phyloP scores from a whole-genome alignment of 2,888 invertebrate species.

The Orchesellides sinensis region DNA sequence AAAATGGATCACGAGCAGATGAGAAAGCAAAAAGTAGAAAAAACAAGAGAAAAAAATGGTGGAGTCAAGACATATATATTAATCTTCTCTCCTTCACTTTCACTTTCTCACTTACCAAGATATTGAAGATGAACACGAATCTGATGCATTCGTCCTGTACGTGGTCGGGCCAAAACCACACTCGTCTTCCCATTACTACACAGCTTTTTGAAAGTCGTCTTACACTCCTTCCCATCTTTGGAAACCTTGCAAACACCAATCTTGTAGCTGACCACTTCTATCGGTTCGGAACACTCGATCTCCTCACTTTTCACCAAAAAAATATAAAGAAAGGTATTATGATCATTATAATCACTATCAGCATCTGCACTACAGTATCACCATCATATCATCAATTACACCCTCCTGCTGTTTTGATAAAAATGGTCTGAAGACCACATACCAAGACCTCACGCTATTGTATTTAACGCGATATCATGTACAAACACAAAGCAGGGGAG shows the following conservation, averaged over 20 bases:
- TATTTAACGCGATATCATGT: neutral
- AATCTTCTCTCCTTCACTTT: conserved; percentile 1
- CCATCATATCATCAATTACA: conserved; percentile 15
- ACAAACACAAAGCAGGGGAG: too few species aligned
- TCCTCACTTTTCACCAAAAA: conserved; percentile 81
- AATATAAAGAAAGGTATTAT: neutral
- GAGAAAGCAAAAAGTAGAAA: neutral
- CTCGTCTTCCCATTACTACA: conserved; percentile 94
- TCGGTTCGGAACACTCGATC: conserved; percentile 91
- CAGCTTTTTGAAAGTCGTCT: conserved; percentile 92
- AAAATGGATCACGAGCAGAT: conserved; percentile 16
- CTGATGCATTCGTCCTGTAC: conserved; percentile 99
- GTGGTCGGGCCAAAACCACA: conserved; percentile 94
- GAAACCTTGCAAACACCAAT: conserved; percentile 97
- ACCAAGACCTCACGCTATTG: neutral
- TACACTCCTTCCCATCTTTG: conserved; percentile 93
- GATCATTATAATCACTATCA: too few species aligned
- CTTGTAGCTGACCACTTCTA: conserved; percentile 96
- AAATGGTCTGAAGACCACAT: too few species aligned
- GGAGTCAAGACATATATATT: conserved; percentile 16
- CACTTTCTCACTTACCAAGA: conserved; percentile 82
- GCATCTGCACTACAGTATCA: too few species aligned
- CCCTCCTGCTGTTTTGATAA: neutral
- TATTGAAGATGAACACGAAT: conserved; percentile 99
- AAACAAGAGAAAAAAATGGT: conserved; percentile 4